Evolutionary conservation across 2,113 vertebrate species (phyloP), one percentile per base, ranked within the genome.

Genomic region (Pluvialis apricaria): DNA sequence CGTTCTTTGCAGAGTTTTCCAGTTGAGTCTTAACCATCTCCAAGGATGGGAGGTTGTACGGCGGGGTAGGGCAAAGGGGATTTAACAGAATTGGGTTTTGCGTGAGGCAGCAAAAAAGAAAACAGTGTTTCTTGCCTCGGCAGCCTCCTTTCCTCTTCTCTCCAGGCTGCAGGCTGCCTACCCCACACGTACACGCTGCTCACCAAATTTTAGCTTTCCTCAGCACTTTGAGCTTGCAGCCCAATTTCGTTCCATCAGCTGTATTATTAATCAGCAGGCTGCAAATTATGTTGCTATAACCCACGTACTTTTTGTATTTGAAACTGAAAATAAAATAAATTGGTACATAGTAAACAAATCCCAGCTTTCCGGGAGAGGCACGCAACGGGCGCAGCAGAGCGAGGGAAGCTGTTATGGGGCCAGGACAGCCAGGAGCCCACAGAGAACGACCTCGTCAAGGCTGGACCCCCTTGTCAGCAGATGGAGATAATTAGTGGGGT

Each of bases 211-310:
- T 9, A 68, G 95, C 96, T 91, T 78, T 20, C 72, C 78, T 97
- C 96, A 95, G 95, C 94, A 68, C 32, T 96, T 42, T 1, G 15
- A 93, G 88, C 84, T 71, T 2, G 2, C 92, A 55, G 87, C 73
- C 92, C 84, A 51, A 45, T 96, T 95, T 51, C 3, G 1, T 89
- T 71, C 92, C 7, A 4, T 94, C 95, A 96, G 92, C 92, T 95
- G 81, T 42, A 87, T 91, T 90, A 94, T 90, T 96, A 96, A 97
- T 91, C 92, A 95, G 55, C 92, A 93, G 88, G 90, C 95, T 95
- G 90, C 42, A 87, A 95, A 97, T 94, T 95, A 91, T 90, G 78
- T 38, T 84, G 90, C 90, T 38, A 1, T 79, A 91, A 68, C 90
- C 78, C 95, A 71, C 24, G 17, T 78, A 11, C 81, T 93, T 94